Conservation (phyloP, 1,140 invertebrate genomes). For the Heliothis virescens region DNA sequence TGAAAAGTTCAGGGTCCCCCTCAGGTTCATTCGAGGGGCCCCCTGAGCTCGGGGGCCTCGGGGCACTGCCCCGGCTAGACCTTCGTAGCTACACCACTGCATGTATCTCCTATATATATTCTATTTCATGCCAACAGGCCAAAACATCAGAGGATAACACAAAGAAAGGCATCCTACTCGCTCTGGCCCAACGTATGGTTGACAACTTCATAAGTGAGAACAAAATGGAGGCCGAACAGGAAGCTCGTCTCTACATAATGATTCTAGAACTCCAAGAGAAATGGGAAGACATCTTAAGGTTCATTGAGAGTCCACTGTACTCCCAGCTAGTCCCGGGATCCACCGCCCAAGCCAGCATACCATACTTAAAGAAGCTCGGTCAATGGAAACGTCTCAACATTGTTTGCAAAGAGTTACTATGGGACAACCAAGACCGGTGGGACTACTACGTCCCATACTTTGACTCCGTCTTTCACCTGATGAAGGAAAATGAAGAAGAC, state of each 20-base stretch:
- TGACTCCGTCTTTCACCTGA: constrained; percentile 88
- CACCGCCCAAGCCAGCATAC: constrained; percentile 89
- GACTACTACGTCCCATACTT: constrained; percentile 91
- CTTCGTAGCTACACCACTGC: too few relatives aligned
- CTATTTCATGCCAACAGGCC: constrained; percentile 62
- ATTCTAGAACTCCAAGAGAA: constrained; percentile 95
- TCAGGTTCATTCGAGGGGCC: too few relatives aligned
- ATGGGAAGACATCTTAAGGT: constrained; percentile 92
- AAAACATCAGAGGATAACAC: constrained; percentile 81
- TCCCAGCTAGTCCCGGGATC: constrained; percentile 88
- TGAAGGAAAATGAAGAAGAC: constrained; percentile 63
- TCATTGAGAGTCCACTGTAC: constrained; percentile 92
- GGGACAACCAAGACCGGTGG: constrained; percentile 92
- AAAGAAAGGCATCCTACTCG: constrained; percentile 90
- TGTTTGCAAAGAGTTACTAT: constrained; percentile 89
- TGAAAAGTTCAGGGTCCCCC: too few relatives aligned
- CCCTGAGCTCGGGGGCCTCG: too few relatives aligned
- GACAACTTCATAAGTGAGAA: constrained; percentile 95
- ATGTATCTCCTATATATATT: constrained; percentile 48
- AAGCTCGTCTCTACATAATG: constrained; percentile 96
- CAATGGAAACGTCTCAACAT: constrained; percentile 91
- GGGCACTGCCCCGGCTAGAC: too few relatives aligned
- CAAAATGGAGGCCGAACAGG: constrained; percentile 97
- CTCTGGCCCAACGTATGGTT: constrained; percentile 94
- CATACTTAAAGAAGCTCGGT: constrained; percentile 90